Conservation (phyloP, 2,888 invertebrate genomes). For the Melikaiella ostensackeni region DNA sequence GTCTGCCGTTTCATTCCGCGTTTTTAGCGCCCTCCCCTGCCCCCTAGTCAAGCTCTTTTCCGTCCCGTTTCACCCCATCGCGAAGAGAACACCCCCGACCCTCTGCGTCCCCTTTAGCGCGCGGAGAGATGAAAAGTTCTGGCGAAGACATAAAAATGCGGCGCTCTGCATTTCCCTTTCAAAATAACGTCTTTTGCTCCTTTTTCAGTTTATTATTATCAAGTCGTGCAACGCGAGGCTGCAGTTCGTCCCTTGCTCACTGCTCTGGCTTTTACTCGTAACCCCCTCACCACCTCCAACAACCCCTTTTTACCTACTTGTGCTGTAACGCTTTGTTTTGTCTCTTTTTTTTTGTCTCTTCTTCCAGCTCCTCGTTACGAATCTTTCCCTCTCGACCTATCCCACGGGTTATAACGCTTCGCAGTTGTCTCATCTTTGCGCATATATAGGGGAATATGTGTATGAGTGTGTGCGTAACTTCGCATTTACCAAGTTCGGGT, state of each 20-base stretch:
- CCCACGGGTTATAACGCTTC: conserved; percentile 57
- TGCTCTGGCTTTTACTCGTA: conserved; percentile 49
- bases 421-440: conserved; percentile 50
- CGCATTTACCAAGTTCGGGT: conserved; percentile 60
- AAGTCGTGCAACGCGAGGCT: conserved; percentile 67
- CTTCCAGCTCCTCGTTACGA: conserved; percentile 41
- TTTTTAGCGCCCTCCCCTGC: conserved; percentile 62
- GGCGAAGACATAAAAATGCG: conserved; percentile 77
- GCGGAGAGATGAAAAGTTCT: conserved; percentile 71
- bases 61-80: conserved; percentile 50
- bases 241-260: conserved; percentile 50
- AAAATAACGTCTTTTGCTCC: conserved; percentile 76
- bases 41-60: conserved; percentile 44
- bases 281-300: conserved; percentile 42
- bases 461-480: conserved; percentile 67
- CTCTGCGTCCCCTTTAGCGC: conserved; percentile 58
- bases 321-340: conserved; percentile 25
- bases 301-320: conserved; percentile 31
- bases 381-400: conserved; percentile 46
- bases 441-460: conserved; percentile 40
- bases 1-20: conserved; percentile 76
- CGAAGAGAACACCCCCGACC: conserved; percentile 39
- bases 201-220: conserved; percentile 77
- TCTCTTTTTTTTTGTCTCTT: conserved; percentile 13
- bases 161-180: conserved; percentile 77